Evolutionary conservation across 2,888 invertebrate species (phyloP).

Genomic region (Prosapia bicincta): DNA sequence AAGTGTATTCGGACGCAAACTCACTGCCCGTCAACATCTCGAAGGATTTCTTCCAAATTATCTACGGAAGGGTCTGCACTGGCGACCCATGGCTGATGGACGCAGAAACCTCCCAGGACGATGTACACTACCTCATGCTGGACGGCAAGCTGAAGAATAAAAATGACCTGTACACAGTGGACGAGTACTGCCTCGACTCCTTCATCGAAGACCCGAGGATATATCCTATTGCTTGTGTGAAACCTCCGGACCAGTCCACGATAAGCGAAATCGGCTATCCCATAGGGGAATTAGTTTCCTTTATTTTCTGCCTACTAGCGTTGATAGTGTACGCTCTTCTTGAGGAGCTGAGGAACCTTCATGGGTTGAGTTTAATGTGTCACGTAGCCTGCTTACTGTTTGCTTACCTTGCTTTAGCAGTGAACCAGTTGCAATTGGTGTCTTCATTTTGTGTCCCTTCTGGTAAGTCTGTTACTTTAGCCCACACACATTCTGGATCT

Average conservation of each 20-base stretch:
- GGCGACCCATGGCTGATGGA: background rate
- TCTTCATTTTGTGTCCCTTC: no score
- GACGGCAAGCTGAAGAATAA: background rate
- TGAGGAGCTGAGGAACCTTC: constrained; percentile 51
- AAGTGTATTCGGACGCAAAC: background rate
- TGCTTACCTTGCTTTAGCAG: constrained; percentile 39
- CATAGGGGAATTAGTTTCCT: constrained; percentile 51
- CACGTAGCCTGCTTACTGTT: constrained; percentile 41
- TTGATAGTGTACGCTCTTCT: constrained; percentile 52
- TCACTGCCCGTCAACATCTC: background rate
- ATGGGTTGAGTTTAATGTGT: constrained; percentile 42
- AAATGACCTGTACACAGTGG: background rate
- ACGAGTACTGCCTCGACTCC: constrained; percentile 22
- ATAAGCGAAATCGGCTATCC: constrained; percentile 30
- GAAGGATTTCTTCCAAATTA: background rate
- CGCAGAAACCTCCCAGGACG: background rate
- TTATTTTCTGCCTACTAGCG: constrained; percentile 53
- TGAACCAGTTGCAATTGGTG: no score
- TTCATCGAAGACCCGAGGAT: constrained; percentile 1
- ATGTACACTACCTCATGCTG: background rate
- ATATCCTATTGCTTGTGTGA: constrained; percentile 30
- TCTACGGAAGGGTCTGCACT: background rate
- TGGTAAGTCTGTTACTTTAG: no score
- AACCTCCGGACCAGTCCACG: constrained; percentile 13
- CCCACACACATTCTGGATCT: no score